These are phyloP conservation scores for Pogonus chalceus DNA, from an alignment of 1,140 invertebrate genomes.

Conservation along the genomic window DNA sequence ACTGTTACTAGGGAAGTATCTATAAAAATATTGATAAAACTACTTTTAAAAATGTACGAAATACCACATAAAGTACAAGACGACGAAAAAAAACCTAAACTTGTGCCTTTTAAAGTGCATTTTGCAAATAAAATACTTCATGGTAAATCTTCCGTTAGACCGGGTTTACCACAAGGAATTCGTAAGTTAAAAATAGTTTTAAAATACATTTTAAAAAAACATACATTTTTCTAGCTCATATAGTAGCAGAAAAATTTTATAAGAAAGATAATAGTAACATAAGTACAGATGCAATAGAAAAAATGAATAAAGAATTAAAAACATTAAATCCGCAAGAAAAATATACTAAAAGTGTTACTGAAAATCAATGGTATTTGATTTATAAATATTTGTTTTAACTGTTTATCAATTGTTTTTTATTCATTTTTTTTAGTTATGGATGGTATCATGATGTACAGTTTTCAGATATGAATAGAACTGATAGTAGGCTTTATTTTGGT, in stretches of 20 bases:
- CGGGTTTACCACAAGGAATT: slow-evolving; percentile 24
- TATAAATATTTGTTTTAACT: slow-evolving; percentile 8
- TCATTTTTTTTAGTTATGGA: slow-evolving; percentile 28
- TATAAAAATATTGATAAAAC: slow-evolving; percentile 32
- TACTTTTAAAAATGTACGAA: slow-evolving; percentile 18
- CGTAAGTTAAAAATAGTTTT: slow-evolving; percentile 20
- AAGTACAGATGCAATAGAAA: slow-evolving; percentile 13
- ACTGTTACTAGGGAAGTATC: slow-evolving; percentile 1
- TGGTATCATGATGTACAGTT: slow-evolving; percentile 30
- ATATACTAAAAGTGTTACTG: slow-evolving; percentile 25
- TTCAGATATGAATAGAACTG: slow-evolving; percentile 19
- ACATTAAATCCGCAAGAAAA: slow-evolving; percentile 25
- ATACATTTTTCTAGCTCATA: slow-evolving; percentile 18
- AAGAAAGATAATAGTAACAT: slow-evolving; percentile 15
- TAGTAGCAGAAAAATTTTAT: slow-evolving; percentile 24
- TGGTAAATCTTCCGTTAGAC: slow-evolving; percentile 30
- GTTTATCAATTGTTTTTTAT: slow-evolving; percentile 16
- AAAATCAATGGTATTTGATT: slow-evolving; percentile 31
- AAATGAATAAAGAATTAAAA: slow-evolving; percentile 22
- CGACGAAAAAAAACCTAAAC: slow-evolving; percentile 17
- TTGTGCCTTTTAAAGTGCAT: slow-evolving; percentile 32
- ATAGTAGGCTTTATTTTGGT: slow-evolving; percentile 28
- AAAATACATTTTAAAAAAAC: neutral
- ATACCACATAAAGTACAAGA: slow-evolving; percentile 10
- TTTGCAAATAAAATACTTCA: slow-evolving; percentile 27